A percentile compares a stretch with the other conserved stretches of the same genome.
Evolutionary conservation across 2,113 vertebrate genomes (phyloP).

Genomic region (Notarius lentiginosus): DNA sequence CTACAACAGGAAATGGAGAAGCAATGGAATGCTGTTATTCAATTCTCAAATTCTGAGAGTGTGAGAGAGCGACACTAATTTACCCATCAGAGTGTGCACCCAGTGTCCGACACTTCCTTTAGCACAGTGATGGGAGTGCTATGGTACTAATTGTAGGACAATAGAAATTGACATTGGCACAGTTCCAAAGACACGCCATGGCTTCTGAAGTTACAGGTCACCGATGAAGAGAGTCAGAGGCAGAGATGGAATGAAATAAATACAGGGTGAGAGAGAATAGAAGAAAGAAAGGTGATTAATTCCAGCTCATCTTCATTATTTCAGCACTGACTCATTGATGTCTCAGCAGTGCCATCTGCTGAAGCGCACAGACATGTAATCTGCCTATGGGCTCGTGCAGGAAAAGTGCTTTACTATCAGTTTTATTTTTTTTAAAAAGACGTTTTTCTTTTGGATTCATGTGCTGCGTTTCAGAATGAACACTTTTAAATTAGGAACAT

Average conservation of each 20-base stretch:
- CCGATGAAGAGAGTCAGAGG: neutral
- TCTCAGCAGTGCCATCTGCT: slow-evolving; percentile 56
- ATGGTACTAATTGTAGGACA: neutral
- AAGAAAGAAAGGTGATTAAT: slow-evolving; percentile 15
- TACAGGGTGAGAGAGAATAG: neutral
- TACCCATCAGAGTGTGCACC: neutral
- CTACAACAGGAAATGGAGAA: neutral
- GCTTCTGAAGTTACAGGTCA: neutral
- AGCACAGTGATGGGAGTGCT: slow-evolving; percentile 7
- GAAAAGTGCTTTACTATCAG: neutral
- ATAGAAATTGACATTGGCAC: neutral
- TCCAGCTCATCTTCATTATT: neutral
- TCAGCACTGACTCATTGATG: slow-evolving; percentile 16
- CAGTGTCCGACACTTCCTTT: neutral
- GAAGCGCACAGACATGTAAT: slow-evolving; percentile 15
- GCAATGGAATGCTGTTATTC: neutral
- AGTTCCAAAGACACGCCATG: slow-evolving; percentile 6
- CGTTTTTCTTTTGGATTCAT: neutral
- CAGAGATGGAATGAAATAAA: neutral
- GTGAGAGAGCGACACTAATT: neutral
- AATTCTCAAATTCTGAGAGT: neutral
- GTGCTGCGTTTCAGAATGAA: neutral
- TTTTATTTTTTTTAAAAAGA: neutral
- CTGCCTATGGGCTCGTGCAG: neutral
- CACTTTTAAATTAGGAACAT: neutral